These are phyloP conservation scores for Triplophysa rosa DNA, from an alignment of 2,113 vertebrate species.

Conservation along the genomic window DNA sequence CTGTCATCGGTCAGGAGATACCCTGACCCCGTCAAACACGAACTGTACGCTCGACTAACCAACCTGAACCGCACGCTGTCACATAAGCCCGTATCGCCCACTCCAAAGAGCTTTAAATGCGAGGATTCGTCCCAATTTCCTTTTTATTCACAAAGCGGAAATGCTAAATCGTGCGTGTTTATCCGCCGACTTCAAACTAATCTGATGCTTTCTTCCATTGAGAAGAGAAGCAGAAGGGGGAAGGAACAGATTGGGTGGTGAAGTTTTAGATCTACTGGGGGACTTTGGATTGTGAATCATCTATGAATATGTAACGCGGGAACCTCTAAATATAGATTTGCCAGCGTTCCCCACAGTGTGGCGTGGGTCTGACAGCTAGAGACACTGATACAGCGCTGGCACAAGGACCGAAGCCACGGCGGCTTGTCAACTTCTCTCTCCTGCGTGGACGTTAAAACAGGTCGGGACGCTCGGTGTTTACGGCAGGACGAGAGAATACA, in stretches of 20 bases:
- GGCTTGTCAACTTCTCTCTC: constrained; percentile 30
- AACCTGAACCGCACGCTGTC: neutral
- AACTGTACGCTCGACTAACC: neutral
- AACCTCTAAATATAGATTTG: constrained; percentile 56
- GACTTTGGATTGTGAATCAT: constrained; percentile 56
- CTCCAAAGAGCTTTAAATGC: neutral
- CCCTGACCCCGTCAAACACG: constrained; percentile 16
- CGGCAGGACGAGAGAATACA: neutral
- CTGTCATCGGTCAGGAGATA: constrained; percentile 22
- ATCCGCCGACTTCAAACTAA: neutral
- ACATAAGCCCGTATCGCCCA: neutral
- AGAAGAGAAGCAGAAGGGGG: neutral
- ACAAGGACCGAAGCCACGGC: constrained; percentile 35
- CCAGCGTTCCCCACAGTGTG: constrained; percentile 42
- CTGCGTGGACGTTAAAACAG: constrained; percentile 4
- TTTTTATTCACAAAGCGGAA: neutral
- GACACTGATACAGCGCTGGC: constrained; percentile 46
- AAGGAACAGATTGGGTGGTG: constrained; percentile 29
- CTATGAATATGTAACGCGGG: constrained; percentile 56
- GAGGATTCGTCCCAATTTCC: neutral
- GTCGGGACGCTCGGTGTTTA: neutral
- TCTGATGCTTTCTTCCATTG: constrained; percentile 1
- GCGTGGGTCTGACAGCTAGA: constrained; percentile 47
- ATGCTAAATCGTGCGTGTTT: neutral
- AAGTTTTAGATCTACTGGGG: constrained; percentile 38